Evolutionary conservation across 2,797 vertebrate species (phyloP), one percentile per base, ranked within the genome.

Genomic region (Leptoclinus maculatus): DNA sequence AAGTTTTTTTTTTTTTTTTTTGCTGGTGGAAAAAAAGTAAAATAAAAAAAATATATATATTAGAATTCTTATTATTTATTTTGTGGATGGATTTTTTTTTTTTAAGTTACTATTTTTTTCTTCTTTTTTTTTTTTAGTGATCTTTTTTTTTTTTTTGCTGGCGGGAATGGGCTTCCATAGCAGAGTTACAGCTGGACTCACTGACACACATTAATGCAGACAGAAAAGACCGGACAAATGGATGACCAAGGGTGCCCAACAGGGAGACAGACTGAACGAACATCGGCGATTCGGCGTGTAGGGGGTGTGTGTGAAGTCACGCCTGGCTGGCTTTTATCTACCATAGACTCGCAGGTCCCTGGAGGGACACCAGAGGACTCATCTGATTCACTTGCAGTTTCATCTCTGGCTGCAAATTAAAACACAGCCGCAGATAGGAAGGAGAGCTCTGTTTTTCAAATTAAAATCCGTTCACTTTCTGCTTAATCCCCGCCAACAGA

Each of bases 241-340:
- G 75, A 56, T 66, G 71, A 69, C 34, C 32, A 69, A 66, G 73
- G 47, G 70, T 63, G 70, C 49, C 59, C 56, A 68, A 43, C 16
- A 25, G 71, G 47, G 41, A 80, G 62, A 54, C 19, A 2, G 62
- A 66, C 47, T 39, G 29, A 56, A 60, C 45, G 72, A 36, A 66
- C 23, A 69, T 36, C 13, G 4, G 23, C 19, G 21, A 21, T 21
- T 49, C 41, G 63, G 29, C 43, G 25, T 66, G 54, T 59, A 43
- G 75, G 65, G 41, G 17, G 1, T 29, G 34, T 25, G 45, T 59
- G 53, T 60, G 7, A 85, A 87, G 90, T 91, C 91, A 92, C 77
- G 88, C 86, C 87, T 89, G 88, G 85, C 86, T 92, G 89, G 66
- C 83, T 90, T 82, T 93, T 94, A 93, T 94, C 94, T 93, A 83